phyloP scores from a whole-genome alignment of 2,797 vertebrate species.

The Spheniscus humboldti region DNA sequence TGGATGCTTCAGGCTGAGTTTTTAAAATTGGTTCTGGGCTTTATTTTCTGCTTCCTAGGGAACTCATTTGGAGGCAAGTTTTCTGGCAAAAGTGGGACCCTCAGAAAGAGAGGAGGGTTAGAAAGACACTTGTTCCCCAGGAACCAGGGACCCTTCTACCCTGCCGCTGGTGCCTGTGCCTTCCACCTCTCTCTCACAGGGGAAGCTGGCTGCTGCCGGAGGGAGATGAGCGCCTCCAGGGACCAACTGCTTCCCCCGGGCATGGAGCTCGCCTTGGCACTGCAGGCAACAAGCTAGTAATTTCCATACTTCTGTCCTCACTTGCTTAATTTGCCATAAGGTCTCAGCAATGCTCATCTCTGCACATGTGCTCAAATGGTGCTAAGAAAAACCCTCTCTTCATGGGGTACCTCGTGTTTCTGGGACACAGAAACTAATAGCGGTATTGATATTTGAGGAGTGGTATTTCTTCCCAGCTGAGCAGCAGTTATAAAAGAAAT shows the following conservation, averaged over 20 bases:
- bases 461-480: neutral
- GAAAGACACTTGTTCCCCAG: neutral
- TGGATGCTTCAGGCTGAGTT: neutral
- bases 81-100: neutral
- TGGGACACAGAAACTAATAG: neutral
- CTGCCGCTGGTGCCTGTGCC: neutral
- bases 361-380: accelerated
- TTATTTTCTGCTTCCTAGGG: neutral
- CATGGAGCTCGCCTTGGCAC: accelerated
- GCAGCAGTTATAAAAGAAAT: neutral
- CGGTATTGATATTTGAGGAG: neutral
- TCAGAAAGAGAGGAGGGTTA: neutral
- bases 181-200: neutral
- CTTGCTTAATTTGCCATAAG: too few relatives aligned
- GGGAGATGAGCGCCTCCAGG: neutral
- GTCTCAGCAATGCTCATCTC: neutral
- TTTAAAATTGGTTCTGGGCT: neutral
- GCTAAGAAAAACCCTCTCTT: neutral
- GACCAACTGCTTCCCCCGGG: neutral
- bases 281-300: accelerated
- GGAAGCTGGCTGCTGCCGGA: neutral
- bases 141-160: neutral
- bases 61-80: neutral
- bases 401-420: neutral
- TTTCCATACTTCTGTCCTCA: neutral